Percentiles rank a stretch among this genome's conserved stretches.
phyloP scores from a whole-genome alignment of 2,888 invertebrate species.

The Cyclophora albipunctata region DNA sequence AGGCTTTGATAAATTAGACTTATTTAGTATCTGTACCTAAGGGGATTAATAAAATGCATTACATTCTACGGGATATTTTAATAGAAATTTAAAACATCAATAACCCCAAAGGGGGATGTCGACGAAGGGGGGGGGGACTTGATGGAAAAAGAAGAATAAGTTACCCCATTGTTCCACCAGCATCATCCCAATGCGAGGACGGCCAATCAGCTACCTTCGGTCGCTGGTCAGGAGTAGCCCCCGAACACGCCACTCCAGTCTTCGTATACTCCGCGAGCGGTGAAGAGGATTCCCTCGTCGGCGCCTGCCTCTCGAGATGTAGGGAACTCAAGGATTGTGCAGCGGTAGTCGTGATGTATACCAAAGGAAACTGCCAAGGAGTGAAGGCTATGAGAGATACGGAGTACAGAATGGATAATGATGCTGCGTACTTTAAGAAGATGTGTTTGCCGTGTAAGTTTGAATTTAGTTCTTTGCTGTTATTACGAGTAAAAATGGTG shows the following conservation, averaged over 20 bases:
- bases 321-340: slow-evolving; percentile 60
- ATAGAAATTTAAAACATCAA: no score
- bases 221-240: slow-evolving; percentile 57
- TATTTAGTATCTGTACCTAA: no score
- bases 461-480: no score
- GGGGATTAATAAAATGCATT: no score
- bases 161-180: no score
- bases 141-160: no score
- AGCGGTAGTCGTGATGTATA: slow-evolving; percentile 63
- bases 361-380: slow-evolving; percentile 66
- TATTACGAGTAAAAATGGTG: no score
- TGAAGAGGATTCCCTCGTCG: slow-evolving; percentile 56
- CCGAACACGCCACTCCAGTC: slow-evolving; percentile 52
- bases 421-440: slow-evolving; percentile 79
- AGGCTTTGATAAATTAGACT: no score
- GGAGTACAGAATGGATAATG: slow-evolving; percentile 62
- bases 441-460: slow-evolving; percentile 75
- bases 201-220: slow-evolving; percentile 44
- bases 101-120: no score
- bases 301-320: slow-evolving; percentile 63
- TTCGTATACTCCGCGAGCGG: slow-evolving; percentile 66
- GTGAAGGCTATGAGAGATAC: slow-evolving; percentile 36
- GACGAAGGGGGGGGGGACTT: no score
- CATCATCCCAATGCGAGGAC: slow-evolving; percentile 34
- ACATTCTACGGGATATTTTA: no score